These are phyloP conservation scores for Cottoperca gobio DNA, from an alignment of 2,797 vertebrate genomes.

Conservation along the genomic window DNA sequence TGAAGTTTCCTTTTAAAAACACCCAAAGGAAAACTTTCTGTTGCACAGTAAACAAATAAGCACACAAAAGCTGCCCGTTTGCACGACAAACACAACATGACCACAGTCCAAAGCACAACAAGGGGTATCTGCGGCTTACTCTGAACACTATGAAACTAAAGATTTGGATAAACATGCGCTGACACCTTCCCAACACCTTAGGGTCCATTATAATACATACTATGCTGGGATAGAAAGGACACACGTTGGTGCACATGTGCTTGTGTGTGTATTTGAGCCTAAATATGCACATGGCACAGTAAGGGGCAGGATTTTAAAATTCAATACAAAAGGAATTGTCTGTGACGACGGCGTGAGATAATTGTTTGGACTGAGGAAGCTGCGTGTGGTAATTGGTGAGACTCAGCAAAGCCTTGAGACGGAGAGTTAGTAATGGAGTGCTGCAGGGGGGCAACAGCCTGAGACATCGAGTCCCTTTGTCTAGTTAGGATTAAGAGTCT, in stretches of 20 bases:
- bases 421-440: constrained; percentile 61
- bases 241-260: constrained; percentile 24
- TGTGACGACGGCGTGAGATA: constrained; percentile 63
- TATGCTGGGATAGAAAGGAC: constrained; percentile 27
- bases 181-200: constrained; percentile 10
- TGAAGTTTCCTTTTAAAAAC: not conserved
- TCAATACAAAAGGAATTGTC: constrained; percentile 49
- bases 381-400: constrained; percentile 71
- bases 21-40: not conserved
- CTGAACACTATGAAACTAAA: not conserved
- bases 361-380: constrained; percentile 71
- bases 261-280: constrained; percentile 19
- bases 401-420: constrained; percentile 57
- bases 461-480: constrained; percentile 76
- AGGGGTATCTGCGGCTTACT: constrained; percentile 9
- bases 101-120: not conserved
- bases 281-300: constrained; percentile 23
- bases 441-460: constrained; percentile 67
- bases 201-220: constrained; percentile 23
- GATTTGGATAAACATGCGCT: constrained; percentile 1
- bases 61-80: not conserved
- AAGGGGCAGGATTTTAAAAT: constrained; percentile 37
- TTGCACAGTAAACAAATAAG: not conserved
- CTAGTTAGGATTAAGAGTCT: constrained; percentile 75
- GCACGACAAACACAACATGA: not conserved